phyloP scores from a whole-genome alignment of 2,888 invertebrate species.

The Cerastis rubricosa region DNA sequence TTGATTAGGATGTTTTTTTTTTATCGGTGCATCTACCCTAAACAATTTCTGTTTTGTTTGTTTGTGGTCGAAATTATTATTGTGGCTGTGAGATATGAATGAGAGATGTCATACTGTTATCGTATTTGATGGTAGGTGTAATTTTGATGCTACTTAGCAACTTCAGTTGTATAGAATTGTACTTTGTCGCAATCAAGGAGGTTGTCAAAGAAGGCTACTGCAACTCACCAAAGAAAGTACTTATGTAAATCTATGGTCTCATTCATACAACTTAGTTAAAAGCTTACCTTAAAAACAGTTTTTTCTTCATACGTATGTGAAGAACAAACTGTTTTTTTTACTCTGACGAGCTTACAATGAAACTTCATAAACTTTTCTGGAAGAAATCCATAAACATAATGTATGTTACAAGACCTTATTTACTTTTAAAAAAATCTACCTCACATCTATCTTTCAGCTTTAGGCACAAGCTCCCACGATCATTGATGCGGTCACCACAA shows the following conservation, averaged over 20 bases:
- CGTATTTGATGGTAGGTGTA: not conserved
- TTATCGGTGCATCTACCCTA: conserved; percentile 78
- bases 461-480: conserved; percentile 21
- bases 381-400: not conserved
- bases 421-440: not conserved
- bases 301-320: too few species aligned
- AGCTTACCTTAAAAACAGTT: not conserved
- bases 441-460: too few species aligned
- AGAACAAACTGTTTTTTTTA: not conserved
- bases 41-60: conserved; percentile 75
- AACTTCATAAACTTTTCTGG: not conserved
- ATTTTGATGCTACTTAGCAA: not conserved
- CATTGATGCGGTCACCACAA: conserved; percentile 13
- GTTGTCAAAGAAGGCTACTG: not conserved
- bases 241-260: too few species aligned
- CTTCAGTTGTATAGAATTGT: not conserved
- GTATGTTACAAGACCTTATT: not conserved
- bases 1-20: conserved; percentile 82
- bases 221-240: not conserved
- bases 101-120: conserved; percentile 20
- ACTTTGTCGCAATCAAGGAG: not conserved
- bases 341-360: not conserved
- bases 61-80: conserved; percentile 70
- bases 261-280: too few species aligned
- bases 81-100: conserved; percentile 64